Evolutionary conservation across 2,888 invertebrate genomes (phyloP), one percentile per base, ranked within the genome.

Genomic region (Anarsia innoxiella): DNA sequence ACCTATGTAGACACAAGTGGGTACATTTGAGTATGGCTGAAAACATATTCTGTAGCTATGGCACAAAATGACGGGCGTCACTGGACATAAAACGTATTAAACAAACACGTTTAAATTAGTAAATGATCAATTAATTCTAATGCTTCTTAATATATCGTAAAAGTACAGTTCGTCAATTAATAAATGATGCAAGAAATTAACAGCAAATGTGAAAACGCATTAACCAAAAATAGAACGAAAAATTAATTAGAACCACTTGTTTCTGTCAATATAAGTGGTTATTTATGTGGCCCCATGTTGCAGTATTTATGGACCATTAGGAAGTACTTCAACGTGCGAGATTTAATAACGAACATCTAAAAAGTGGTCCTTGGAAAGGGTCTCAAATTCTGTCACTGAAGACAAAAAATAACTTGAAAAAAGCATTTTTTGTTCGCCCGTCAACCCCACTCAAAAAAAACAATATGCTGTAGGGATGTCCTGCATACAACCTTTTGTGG

Each of bases 391-490:
- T 69, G 72, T 73, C 63, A 67, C 66, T 69, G n/a, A n/a, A n/a
- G n/a, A n/a, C n/a, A n/a, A n/a, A n/a, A n/a, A n/a, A n/a, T n/a
- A n/a, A n/a, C n/a, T n/a, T n/a, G 72, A 69, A 60, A 60, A 54
- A 47, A 56, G 49, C 56, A 55, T 78, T 82, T 82, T 83, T 82
- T 79, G 72, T 74, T 48, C 44, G 55, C 68, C 67, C 62, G 67
- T 71, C 76, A 73, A 74, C 76, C 77, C 73, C 71, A 72, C 76
- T 74, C 74, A 71, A 56, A 60, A 48, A 49, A 53, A 54, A 54
- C 49, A 56, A 56, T 51, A 49, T 43, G 49, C 8, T 16, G 34
- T 59, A 72, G 76, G 56, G 67, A 45, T 63, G 72, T 37, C 34
- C 15, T 9, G 4, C 12, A 15, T 36, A 12, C n/a, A 12, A 13